Base-by-base conservation (phyloP, 2,797 vertebrate species). In the Pipistrellus kuhlii region DNA sequence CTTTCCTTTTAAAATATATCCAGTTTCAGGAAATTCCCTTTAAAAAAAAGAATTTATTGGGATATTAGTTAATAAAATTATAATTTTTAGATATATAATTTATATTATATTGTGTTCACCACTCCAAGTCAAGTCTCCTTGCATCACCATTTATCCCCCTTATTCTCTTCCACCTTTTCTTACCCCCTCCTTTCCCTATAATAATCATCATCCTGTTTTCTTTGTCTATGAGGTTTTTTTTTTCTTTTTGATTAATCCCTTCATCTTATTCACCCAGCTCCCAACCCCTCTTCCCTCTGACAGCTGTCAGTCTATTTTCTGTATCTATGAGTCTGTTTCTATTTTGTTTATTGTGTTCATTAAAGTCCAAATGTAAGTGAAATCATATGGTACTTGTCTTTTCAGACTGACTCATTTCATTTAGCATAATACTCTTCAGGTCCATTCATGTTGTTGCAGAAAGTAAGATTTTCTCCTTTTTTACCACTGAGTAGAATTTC, bases 11-110 rank as follows among this genome's bases (percentile, higher is more conserved):
- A 77, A 94, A 94, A 91, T 92, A 82, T 20, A 53, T 8, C 55
- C 32, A 41, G 55, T 89, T 93, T 93, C 44, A 91, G 59, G 18
- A 94, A 94, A 90, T 76, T 89, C 2, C 5, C 12, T 92, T 46
- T 18, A 77, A 55, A 35, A 15, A 7, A 77, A 38, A 55, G 51
- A 55, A 55, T 35, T 77, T 35, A 55, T 55, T 25, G 48, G 21
- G 48, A 32, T 32, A 55, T 35, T 77, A 13, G 21, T 35, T 53
- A 77, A 55, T 35, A 77, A 77, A 55, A 77, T 25, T 23, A 35
- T 55, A 35, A n/a, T 7, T 35, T 55, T 35, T n/a, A 55, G 75
- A 48, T 25, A 6, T 77, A 77, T 7, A 55, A 14, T 77, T 35
- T 35, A 25, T 55, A 35, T 25, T 23, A 12, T 77, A 9, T 23